Conservation (phyloP, 2,113 vertebrate species). For the Malurus melanocephalus region DNA sequence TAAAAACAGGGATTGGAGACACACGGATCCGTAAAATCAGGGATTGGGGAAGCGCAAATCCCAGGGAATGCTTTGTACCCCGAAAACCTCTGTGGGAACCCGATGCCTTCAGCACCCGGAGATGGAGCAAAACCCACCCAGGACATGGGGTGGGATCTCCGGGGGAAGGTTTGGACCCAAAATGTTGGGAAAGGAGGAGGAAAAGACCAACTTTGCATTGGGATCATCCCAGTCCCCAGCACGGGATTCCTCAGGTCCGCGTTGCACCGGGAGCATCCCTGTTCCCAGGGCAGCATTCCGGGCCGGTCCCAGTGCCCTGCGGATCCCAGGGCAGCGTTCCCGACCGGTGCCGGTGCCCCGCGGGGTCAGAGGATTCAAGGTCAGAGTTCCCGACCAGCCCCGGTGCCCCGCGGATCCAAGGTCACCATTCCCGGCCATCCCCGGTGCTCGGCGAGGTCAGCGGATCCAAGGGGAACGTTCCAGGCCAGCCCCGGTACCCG, state of each 20-base stretch:
- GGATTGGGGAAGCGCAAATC: accelerated
- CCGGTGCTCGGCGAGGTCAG: no score
- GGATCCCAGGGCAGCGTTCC: no score
- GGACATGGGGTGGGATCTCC: accelerated
- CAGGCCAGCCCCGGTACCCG: no score
- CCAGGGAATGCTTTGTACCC: accelerated
- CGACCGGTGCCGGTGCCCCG: no score
- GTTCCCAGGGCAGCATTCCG: not conserved
- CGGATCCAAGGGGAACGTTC: no score
- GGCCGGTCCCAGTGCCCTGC: no score
- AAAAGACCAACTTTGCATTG: not conserved
- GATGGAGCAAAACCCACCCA: not conserved
- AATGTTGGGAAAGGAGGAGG: not conserved
- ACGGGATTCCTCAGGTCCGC: not conserved
- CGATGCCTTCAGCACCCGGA: accelerated
- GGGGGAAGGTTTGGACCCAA: not conserved
- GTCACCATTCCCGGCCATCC: no score
- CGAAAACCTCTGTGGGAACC: accelerated
- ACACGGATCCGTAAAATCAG: not conserved
- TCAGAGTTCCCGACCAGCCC: no score
- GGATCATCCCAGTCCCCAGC: accelerated
- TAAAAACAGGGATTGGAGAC: no score
- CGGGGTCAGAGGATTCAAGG: no score
- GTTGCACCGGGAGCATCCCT: not conserved
- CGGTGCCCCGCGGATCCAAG: no score